These are phyloP conservation scores for Zoanthus gigantus DNA, from an alignment of 92 coral and sea anemone genomes.

Conservation along the genomic window DNA sequence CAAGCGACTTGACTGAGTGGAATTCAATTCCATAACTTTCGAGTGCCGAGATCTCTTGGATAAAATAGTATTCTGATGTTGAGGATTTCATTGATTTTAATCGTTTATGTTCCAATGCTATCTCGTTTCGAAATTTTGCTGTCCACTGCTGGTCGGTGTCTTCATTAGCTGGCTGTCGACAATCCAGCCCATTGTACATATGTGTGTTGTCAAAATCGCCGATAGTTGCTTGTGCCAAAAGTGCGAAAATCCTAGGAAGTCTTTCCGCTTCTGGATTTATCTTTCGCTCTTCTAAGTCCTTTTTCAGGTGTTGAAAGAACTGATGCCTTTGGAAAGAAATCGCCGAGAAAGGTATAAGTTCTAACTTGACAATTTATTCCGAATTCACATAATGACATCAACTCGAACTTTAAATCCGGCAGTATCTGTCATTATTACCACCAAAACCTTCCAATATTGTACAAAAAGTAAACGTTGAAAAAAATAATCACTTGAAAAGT, in stretches of 20 bases:
- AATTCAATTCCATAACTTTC: slow-evolving; percentile 94
- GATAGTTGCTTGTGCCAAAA: slow-evolving; percentile 89
- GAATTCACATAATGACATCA: slow-evolving; percentile 34
- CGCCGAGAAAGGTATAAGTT: slow-evolving; percentile 7
- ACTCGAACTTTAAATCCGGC: slow-evolving; percentile 16
- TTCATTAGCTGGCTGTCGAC: slow-evolving; percentile 57
- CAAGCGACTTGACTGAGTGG: slow-evolving; percentile 81
- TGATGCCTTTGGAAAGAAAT: slow-evolving; percentile 81
- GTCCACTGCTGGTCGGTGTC: slow-evolving; percentile 70
- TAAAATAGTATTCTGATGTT: slow-evolving; percentile 86
- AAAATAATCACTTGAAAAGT: neutral
- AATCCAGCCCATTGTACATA: slow-evolving; percentile 65
- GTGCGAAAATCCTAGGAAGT: slow-evolving; percentile 74
- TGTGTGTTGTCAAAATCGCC: slow-evolving; percentile 85
- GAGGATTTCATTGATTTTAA: slow-evolving; percentile 79
- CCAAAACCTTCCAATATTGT: neutral
- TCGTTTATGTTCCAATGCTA: slow-evolving; percentile 80
- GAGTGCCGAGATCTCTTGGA: slow-evolving; percentile 85
- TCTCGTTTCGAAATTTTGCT: slow-evolving; percentile 73
- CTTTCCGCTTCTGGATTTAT: slow-evolving; percentile 71
- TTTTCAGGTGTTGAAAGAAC: slow-evolving; percentile 85
- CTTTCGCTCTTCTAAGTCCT: slow-evolving; percentile 77
- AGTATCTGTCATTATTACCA: neutral
- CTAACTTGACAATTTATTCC: slow-evolving; percentile 61
- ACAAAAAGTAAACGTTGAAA: neutral